Evolutionary conservation across 2,888 invertebrate genomes (phyloP), one percentile per base, ranked within the genome.

Genomic region (Globia sparganii): DNA sequence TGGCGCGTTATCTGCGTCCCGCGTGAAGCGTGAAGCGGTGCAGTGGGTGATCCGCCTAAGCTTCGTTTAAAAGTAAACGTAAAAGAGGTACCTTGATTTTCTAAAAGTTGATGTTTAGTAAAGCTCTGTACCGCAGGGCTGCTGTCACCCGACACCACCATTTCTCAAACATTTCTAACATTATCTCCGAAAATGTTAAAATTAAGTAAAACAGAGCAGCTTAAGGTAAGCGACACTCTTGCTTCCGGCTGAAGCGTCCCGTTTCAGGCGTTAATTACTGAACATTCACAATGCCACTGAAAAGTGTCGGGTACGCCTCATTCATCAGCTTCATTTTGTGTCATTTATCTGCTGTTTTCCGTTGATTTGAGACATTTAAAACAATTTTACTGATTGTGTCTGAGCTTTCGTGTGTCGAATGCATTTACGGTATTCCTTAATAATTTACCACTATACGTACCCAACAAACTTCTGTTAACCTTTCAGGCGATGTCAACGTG

Each of bases 221-320:
- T 87, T 85, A 65, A 81, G 79, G 88, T 88, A 81, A 82, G 75
- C 75, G 85, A 81, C 81, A 70, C 83, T 49, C 71, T 49, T 70
- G 76, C 71, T 82, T 81, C 88, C 87, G 82, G 73, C 69, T 43
- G 56, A 64, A 66, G 87, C 68, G 62, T 87, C 77, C 25, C 67
- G 77, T 87, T 81, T 78, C 78, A 77, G 53, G 83, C 81, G 81
- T 81, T 87, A 84, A 88, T 87, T 87, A 87, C 85, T 64, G 77
- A 79, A 79, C 78, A 73, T 78, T 79, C 66, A 72, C 67, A 72
- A 84, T 67, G 71, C 72, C 81, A 75, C 77, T 77, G 81, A 79
- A 80, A 59, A 84, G 78, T 80, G 72, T 88, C 87, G 65, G 75
- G 49, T 81, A 34, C 43, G 56, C 53, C 40, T 62, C 70, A 70